A percentile compares a stretch with the other conserved stretches of the same genome.
phyloP scores from a whole-genome alignment of 2,113 vertebrate genomes.

The Etheostoma spectabile region DNA sequence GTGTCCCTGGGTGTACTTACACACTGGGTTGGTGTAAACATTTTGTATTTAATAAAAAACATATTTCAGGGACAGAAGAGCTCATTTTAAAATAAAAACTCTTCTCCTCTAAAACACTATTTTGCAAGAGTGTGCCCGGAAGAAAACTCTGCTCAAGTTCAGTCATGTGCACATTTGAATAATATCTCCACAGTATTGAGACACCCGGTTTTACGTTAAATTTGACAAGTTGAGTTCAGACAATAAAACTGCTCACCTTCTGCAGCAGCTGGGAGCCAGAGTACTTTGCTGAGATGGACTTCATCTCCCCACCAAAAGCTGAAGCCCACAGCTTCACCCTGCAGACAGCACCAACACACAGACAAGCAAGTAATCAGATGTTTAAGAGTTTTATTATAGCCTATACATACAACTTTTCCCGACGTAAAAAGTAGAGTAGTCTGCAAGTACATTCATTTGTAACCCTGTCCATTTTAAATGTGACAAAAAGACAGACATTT shows the following conservation, averaged over 20 bases:
- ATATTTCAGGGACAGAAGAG: background rate
- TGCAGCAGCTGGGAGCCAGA: conserved; percentile 98
- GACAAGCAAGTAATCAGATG: background rate
- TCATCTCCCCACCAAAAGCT: conserved; percentile 98
- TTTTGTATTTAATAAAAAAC: background rate
- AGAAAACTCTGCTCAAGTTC: background rate
- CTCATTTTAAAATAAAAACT: background rate
- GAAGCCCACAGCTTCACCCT: conserved; percentile 99
- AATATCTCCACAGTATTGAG: background rate
- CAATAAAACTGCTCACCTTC: conserved; percentile 87
- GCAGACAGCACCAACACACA: conserved; percentile 27
- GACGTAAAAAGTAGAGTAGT: background rate
- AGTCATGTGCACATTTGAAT: conserved; percentile 2
- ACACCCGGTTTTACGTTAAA: background rate
- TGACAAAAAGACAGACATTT: background rate
- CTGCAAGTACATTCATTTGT: background rate
- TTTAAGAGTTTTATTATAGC: background rate
- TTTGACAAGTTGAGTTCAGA: background rate
- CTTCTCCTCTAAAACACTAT: background rate
- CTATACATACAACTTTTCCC: background rate
- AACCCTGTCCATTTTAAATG: background rate
- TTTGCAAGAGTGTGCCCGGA: background rate
- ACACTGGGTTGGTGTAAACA: background rate
- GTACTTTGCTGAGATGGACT: conserved; percentile 98
- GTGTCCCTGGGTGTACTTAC: background rate